Base-by-base conservation (phyloP, 2,888 invertebrate genomes). In the Zeuzera pyrina region DNA sequence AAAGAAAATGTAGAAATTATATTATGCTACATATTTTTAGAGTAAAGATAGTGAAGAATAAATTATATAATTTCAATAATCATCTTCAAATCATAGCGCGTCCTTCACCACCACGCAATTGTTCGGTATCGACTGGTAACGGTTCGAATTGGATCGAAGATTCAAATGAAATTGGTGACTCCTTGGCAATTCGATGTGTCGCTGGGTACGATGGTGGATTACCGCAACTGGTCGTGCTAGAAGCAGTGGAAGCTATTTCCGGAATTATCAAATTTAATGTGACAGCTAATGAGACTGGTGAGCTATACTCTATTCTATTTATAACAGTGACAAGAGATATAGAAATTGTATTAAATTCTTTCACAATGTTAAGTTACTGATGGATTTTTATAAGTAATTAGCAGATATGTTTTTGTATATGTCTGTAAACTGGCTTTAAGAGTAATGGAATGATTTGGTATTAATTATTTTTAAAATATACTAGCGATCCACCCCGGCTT, bases 201-300 rank as follows among this genome's bases (percentile, higher is more conserved):
- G 87, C 93, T 1, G 95, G 95, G 1, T 94, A 94, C 61, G 94
- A 95, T 60, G 95, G 95, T 0, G 95, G 95, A 3, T 85, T 95
- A 33, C 91, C 92, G 14, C 95, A 95, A 65, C 86, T 90, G 41
- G 94, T 95, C 57, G 87, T 92, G 25, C 70, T 95, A 26, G 95
- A 95, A 65, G 94, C 93, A 13, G 87, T 92, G 60, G 93, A 94
- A 54, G 87, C 90, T 0, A 72, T 84, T 36, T 89, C 87, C 21
- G 91, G 89, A 49, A 85, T 85, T 34, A 71, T 91, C 37, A 78
- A 89, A 30, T 85, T 93, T 38, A 94, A 93, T 58, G 85, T 91
- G 35, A 90, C 89, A 43, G 90, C 91, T 50, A 78, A 83, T 50
- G 83, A 83, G 35, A 81, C 79, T 35, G 77, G 83, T 83, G 37